Base-by-base conservation (phyloP, 92 coral and sea anemone genomes). In the Zoanthus solanderi region DNA sequence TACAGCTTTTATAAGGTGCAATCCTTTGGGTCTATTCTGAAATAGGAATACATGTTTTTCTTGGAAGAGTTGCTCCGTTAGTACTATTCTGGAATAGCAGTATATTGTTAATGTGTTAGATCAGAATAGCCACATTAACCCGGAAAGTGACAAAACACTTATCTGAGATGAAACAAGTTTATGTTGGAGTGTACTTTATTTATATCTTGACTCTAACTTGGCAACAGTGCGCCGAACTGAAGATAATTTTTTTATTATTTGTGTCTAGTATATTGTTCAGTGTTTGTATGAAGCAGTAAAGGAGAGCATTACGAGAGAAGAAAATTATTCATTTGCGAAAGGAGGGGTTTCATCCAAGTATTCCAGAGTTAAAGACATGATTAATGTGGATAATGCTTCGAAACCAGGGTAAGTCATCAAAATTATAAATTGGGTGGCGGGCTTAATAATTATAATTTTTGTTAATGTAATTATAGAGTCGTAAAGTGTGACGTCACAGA, bases 221-320 rank as follows among this genome's bases (percentile, higher is more conserved):
- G 2, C 18, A 60, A 4, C 60, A 10, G 3, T 7, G 65, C 65
- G 42, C 42, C 42, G 4, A 37, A 37, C 42, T 37, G 5, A 50
- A 50, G 12, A 50, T 50, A 17, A 23, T n/a, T 63, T 0, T n/a
- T 16, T 63, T 0, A 0, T 9, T 63, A 18, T n/a, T 83, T 60
- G 30, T 47, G 16, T 63, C 29, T 58, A 94, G 98, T 94, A 84
- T 83, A 76, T 94, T 81, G 89, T 89, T 53, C 87, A 89, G 0
- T 94, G 98, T 65, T 88, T 94, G 23, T 89, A 85, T 57, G 88
- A 91, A 85, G 92, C 92, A 31, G 76, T 88, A 6, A 84, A 61
- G 63, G 91, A 53, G 16, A 92, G 89, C 44, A 75, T 53, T 13
- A 13, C 76, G 11, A 80, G 75, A 10, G 80, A 50, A 57, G 88